Evolutionary conservation across 2,797 vertebrate species (phyloP), one percentile per base, ranked within the genome.

Genomic region (Emys orbicularis): DNA sequence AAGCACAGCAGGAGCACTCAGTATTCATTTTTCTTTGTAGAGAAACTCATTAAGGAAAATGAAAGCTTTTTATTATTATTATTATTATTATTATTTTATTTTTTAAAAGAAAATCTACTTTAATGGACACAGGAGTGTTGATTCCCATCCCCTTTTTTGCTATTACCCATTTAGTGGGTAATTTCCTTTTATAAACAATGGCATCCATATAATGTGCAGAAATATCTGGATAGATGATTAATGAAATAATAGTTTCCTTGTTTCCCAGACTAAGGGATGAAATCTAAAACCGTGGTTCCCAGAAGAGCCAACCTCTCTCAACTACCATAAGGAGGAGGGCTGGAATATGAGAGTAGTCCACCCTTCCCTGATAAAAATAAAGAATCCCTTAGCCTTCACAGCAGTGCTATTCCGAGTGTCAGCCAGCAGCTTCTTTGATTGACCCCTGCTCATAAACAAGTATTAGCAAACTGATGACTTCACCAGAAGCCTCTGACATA

Each of bases 111-210:
- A 91, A 81, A 95, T 92, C 57, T 86, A 68, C 79, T 89, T 90
- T 90, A 89, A 34, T 86, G 87, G 91, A 84, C 37, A 59, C 61
- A 79, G 83, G 74, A 91, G 59, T 23, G 57, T 41, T 47, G 37
- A 34, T 77, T 94, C 86, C 84, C 86, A 72, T 82, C 41, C 85
- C 86, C 34, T 53, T 95, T 57, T 77, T 92, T 88, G 15, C 53
- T 88, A 83, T 94, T 90, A 86, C 57, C 93, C 89, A 92, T 98
- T 96, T 86, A 96, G 94, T 0, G 6, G 84, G 65, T 96, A 90
- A 97, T 97, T 97, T 97, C 96, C 97, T 96, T 94, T 61, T 76
- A 87, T 83, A 95, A 96, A 96, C 95, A 96, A 84, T 13, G 54
- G 80, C 85, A 65, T 72, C 81, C 49, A 83, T 59, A 87, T 65